Evolutionary conservation across 2,888 invertebrate species (phyloP).

Genomic region (Archaeoteleia sp.): DNA sequence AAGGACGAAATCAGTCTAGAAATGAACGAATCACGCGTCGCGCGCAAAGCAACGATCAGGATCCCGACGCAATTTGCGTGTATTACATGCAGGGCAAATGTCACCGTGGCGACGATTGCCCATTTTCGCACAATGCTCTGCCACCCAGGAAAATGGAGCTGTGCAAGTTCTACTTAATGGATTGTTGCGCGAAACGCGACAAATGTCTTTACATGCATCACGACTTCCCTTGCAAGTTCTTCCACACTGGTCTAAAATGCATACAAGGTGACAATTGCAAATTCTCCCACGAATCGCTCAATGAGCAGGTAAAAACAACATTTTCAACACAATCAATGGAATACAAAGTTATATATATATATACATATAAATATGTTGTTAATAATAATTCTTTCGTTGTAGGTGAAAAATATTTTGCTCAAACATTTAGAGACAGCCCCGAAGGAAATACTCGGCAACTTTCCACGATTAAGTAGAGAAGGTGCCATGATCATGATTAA

Average conservation of each 20-base stretch:
- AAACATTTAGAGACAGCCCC: slow-evolving; percentile 93
- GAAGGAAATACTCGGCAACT: slow-evolving; percentile 93
- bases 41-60: slow-evolving; percentile 77
- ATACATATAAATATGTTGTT: neutral
- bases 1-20: slow-evolving; percentile 71
- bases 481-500: slow-evolving; percentile 80
- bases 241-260: slow-evolving; percentile 93
- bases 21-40: slow-evolving; percentile 76
- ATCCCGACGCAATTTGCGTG: slow-evolving; percentile 85
- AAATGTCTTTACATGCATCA: slow-evolving; percentile 97
- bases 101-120: slow-evolving; percentile 87
- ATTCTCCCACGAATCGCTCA: slow-evolving; percentile 94
- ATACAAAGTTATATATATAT: neutral
- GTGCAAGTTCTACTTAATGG: slow-evolving; percentile 97
- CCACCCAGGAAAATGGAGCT: slow-evolving; percentile 93
- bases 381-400: slow-evolving; percentile 21
- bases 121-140: slow-evolving; percentile 88
- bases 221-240: slow-evolving; percentile 98
- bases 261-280: slow-evolving; percentile 89
- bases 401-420: slow-evolving; percentile 75
- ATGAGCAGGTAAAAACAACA: slow-evolving; percentile 83
- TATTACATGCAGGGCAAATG: slow-evolving; percentile 94
- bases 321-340: too few species aligned
- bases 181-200: slow-evolving; percentile 95
- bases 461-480: slow-evolving; percentile 87